These are phyloP conservation scores for Mesocricetus auratus DNA, from an alignment of 2,113 vertebrate species.

Conservation along the genomic window DNA sequence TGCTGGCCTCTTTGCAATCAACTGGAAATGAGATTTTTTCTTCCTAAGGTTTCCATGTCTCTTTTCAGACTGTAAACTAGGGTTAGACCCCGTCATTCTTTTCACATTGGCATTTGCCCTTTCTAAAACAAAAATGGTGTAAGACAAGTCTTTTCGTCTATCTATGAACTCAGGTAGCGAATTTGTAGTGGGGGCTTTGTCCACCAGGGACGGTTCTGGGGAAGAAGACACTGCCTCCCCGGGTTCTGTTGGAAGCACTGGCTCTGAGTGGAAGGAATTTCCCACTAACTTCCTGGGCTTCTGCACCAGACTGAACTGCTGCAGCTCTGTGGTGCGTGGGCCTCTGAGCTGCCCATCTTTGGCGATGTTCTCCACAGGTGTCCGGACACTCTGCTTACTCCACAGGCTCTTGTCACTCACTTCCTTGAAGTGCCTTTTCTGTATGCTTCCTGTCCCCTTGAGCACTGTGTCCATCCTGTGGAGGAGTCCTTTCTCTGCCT, in stretches of 20 bases:
- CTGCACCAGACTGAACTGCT: background rate
- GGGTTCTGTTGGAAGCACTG: background rate
- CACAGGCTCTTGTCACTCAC: background rate
- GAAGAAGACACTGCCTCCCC: background rate
- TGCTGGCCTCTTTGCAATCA: background rate
- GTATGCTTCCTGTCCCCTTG: background rate
- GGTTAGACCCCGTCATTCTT: background rate
- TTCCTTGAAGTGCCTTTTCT: too few species aligned
- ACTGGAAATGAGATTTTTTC: background rate
- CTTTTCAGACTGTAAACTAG: background rate
- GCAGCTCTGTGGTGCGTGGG: background rate
- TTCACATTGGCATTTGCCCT: background rate
- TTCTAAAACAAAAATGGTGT: slow-evolving; percentile 45
- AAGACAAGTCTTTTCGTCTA: background rate
- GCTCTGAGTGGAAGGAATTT: background rate
- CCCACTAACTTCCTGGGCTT: background rate
- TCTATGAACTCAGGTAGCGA: background rate
- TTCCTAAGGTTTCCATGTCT: background rate
- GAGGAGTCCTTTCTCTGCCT: background rate
- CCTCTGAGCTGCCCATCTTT: background rate
- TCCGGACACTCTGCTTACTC: background rate
- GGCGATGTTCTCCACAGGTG: background rate
- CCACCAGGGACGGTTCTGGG: background rate
- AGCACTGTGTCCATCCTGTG: background rate
- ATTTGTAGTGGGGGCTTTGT: background rate